Evolutionary conservation across 2,113 vertebrate genomes (phyloP).

Genomic region (Leptocoma aspasia): DNA sequence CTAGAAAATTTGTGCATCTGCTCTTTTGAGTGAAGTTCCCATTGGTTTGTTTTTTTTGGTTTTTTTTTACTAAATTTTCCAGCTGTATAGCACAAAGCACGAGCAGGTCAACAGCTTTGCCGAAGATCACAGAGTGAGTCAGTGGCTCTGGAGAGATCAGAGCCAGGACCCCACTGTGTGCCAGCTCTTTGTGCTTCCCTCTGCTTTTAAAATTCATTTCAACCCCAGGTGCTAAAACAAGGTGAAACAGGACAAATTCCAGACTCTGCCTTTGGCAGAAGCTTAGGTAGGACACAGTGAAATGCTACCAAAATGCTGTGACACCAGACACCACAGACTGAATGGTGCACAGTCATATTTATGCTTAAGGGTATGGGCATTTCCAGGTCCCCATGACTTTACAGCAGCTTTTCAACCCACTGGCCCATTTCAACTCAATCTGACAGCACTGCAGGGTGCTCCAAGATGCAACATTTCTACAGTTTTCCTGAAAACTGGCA

Average conservation of each 20-base stretch:
- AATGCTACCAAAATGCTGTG: neutral
- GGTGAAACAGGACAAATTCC: conserved; percentile 35
- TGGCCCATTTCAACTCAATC: neutral
- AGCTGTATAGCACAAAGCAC: conserved; percentile 59
- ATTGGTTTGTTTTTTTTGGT: neutral
- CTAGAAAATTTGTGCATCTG: conserved; percentile 39
- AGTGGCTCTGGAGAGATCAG: conserved; percentile 55
- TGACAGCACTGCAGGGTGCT: neutral
- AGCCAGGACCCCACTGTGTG: conserved; percentile 42
- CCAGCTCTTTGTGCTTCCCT: conserved; percentile 47
- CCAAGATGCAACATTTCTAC: neutral
- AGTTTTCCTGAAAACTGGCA: neutral
- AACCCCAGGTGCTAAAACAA: conserved; percentile 44
- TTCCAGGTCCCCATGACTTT: neutral
- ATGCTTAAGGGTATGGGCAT: neutral
- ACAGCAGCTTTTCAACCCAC: neutral
- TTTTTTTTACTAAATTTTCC: neutral
- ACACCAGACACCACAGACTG: neutral
- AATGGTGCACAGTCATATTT: neutral
- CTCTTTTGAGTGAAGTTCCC: conserved; percentile 34
- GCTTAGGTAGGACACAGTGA: neutral
- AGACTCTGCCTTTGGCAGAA: neutral
- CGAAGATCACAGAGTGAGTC: conserved; percentile 49
- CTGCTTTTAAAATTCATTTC: conserved; percentile 34
- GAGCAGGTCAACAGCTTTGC: conserved; percentile 37